Base-by-base conservation (phyloP, 2,113 vertebrate species). In the Mionectes macconnelli region DNA sequence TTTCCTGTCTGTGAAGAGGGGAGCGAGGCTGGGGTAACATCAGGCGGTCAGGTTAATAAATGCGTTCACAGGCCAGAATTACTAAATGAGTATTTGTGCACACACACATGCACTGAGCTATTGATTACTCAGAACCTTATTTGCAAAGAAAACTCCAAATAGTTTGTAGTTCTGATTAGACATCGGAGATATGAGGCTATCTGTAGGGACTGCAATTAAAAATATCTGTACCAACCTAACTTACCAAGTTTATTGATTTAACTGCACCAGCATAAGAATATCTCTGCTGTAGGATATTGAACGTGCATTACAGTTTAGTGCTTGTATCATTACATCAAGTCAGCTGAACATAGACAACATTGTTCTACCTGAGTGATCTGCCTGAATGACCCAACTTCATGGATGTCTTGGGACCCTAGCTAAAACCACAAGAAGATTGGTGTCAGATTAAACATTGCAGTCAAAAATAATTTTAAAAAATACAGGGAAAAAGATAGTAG, bases 11-110 rank as follows among this genome's bases (percentile, higher is more conserved):
- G 63, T 24, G 67, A 87, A 62, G 78, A 52, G 33, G 37, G 81
- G 57, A 81, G 56, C 66, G 74, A 76, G 78, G 81, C 50, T 91
- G 62, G 53, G 42, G 30, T 74, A 73, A 64, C 59, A 59, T 40
- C 84, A 88, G 57, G 74, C 10, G 5, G 84, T 87, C 83, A 93
- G 92, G 92, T 91, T 96, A 94, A 94, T 84, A 68, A 91, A 83
- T 37, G 75, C 1, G 0, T 73, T 83, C 78, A 42, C 6, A 12
- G 72, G 72, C 57, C 70, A 91, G 63, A 89, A 84, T 82, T 95
- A 93, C 75, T 76, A 89, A 93, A 83, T 55, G 70, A 87, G 75
- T 80, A 59, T 94, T 73, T 88, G 75, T 77, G 63, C 70, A 13
- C 63, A 52, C 53, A 84, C 70, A 59, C 47, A 23, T n/a, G 83